Conservation (phyloP, 1,140 invertebrate genomes). For the Sitobion miscanthi region DNA sequence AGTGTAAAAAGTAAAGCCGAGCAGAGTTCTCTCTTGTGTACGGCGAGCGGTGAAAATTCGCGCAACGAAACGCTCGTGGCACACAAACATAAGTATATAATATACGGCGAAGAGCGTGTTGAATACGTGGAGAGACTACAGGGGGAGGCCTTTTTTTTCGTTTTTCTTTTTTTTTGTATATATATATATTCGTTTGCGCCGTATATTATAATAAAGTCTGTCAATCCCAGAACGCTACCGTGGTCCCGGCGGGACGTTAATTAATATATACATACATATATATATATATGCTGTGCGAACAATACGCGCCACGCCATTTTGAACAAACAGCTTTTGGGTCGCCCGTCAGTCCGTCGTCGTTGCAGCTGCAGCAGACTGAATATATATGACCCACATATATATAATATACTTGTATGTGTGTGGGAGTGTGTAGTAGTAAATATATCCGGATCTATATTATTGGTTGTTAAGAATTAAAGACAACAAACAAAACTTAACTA, state of each 20-base stretch:
- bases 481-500: too few species aligned
- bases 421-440: background rate
- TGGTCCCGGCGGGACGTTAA: background rate
- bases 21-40: background rate
- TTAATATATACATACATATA: background rate
- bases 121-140: background rate
- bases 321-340: background rate
- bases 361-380: background rate
- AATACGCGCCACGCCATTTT: background rate
- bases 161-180: background rate
- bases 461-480: background rate
- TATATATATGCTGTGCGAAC: background rate
- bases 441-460: too few species aligned
- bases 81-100: background rate
- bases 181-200: background rate
- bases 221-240: background rate
- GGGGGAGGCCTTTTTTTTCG: background rate
- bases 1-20: background rate
- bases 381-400: background rate
- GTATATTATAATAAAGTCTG: conserved; percentile 19
- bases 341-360: background rate
- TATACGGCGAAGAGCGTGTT: background rate
- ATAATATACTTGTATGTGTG: background rate
- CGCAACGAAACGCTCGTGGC: background rate
- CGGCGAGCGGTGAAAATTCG: background rate